Evolutionary conservation across 1,140 invertebrate species (phyloP), one percentile per base, ranked within the genome.

Genomic region (Plectrocnemia conspersa): DNA sequence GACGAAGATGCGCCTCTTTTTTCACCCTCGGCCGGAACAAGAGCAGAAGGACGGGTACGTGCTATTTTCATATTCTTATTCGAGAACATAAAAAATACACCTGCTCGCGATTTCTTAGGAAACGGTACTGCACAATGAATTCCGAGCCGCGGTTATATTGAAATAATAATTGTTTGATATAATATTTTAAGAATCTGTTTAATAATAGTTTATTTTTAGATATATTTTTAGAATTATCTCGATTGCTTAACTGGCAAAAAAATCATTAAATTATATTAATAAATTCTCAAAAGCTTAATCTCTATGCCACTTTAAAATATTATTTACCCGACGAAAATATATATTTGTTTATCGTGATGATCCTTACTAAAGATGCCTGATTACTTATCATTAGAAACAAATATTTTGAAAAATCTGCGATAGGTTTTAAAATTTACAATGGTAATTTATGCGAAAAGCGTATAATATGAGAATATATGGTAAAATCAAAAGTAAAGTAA

Each of bases 121-220:
- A 50, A 38, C 38, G 47, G 47, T 50, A 50, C 36, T 25, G 32
- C 47, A 50, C 47, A 50, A 50, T 38, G 40, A 35, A 50, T 25
- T 19, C 47, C 47, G n/a, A n/a, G n/a, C n/a, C n/a, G n/a, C n/a
- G n/a, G n/a, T n/a, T n/a, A n/a, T n/a, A n/a, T n/a, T n/a, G n/a
- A n/a, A n/a, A n/a, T 36, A 36, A 36, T 36, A 15, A 36, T 36
- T 36, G n/a, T 32, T n/a, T 15, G 35, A 36, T 11, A 36, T 18
- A 36, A 15, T 36, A 4, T 36, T 15, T 11, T 36, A 36, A 9
- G 9, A 15, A 36, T 15, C 3, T 11, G 19, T 36, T 18, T 3
- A 13, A 4, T 36, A 36, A 36, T 36, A 36, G n/a, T n/a, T n/a
- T 29, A 7, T 29, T 7, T 29, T 29, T 29, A 29, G n/a, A 29